Evolutionary conservation across 2,113 vertebrate genomes (phyloP).

Genomic region (Phyllostomus hastatus): DNA sequence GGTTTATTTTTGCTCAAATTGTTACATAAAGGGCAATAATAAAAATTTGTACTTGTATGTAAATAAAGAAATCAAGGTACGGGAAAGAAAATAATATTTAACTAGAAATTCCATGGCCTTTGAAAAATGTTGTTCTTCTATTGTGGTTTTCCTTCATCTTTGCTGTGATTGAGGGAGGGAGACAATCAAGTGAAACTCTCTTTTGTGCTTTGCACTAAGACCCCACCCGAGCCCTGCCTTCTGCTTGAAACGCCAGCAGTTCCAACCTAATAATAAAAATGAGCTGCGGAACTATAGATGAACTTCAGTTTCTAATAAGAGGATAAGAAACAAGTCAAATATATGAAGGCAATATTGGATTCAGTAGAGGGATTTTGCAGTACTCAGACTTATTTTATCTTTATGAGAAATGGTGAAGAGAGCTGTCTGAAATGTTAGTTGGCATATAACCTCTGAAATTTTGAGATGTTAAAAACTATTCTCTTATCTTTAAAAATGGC

Average conservation of each 20-base stretch:
- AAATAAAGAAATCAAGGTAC: conserved; percentile 40
- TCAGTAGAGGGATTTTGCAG: not conserved
- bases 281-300: not conserved
- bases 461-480: not conserved
- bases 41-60: not conserved
- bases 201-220: not conserved
- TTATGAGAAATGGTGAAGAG: not conserved
- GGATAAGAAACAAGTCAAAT: not conserved
- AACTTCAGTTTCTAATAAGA: not conserved
- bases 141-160: conserved; percentile 10
- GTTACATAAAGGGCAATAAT: not conserved
- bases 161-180: not conserved
- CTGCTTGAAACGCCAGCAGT: not conserved
- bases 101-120: conserved; percentile 10
- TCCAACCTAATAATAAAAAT: not conserved
- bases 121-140: not conserved
- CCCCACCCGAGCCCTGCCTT: not conserved
- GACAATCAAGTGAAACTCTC: not conserved
- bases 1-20: conserved; percentile 1
- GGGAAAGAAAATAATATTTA: not conserved
- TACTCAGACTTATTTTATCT: not conserved
- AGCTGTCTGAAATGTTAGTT: not conserved
- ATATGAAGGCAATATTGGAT: not conserved
- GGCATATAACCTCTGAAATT: not conserved
- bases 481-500: not conserved